Base-by-base conservation (phyloP, 1,140 invertebrate genomes). In the Drosophila jambulina region DNA sequence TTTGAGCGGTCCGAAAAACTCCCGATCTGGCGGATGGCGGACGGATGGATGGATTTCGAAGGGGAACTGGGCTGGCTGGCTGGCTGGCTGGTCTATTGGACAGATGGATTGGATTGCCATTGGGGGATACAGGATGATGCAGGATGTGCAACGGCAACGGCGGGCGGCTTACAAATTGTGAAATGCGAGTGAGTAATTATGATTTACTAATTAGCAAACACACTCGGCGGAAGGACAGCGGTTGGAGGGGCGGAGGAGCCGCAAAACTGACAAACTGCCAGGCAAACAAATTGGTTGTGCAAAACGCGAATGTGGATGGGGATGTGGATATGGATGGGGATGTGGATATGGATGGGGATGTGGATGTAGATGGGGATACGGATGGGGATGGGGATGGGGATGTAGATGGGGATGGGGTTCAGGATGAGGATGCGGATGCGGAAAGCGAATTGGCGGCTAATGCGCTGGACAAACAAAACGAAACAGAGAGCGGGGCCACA, bases 131-230 rank as follows among this genome's bases (percentile, higher is more conserved):
- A 25, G 71, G 36, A 27, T 46, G 70, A 25, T 38, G 34, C 53
- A 23, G 32, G 46, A 36, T 32, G 29, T 12, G 13, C 19, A 25
- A 5, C 7, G 21, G 19, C 19, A 19, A 51, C 21, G 15, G 25
- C 8, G 17, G 29, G 15, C 21, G 61, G 82, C 82, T 75, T 75
- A 80, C 62, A 82, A 80, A 82, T 80, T 84, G 82, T 78, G 80
- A 80, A 87, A 87, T 90, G 80, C 63, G 78, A 87, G 82, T 83
- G 82, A 87, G 84, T 87, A 87, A 87, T 87, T 87, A 87, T 88
- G 85, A 87, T 90, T 83, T 90, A 85, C 81, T 91, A 91, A 90
- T 88, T 91, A 90, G 85, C 90, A 90, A 82, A 90, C 83, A 81
- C 69, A 65, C 62, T 71, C 58, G 46, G 23, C 15, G 46, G 46